Evolutionary conservation across 2,797 vertebrate genomes (phyloP).

Genomic region (Galagoides demidoff): DNA sequence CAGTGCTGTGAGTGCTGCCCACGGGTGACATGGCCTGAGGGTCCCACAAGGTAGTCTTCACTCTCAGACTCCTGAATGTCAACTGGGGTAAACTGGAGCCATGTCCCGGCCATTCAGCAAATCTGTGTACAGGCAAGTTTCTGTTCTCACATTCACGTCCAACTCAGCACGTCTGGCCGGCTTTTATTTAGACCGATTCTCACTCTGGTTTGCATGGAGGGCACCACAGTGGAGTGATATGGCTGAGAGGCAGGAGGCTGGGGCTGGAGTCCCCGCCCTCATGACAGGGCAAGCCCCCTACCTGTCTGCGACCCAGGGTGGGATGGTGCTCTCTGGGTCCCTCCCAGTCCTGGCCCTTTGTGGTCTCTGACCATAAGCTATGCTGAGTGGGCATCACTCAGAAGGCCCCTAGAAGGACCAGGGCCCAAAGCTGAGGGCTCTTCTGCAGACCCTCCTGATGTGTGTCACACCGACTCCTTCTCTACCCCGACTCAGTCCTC

Average conservation of each 20-base stretch:
- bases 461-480: background rate
- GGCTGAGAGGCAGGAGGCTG: background rate
- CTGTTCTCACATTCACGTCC: background rate
- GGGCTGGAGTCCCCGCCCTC: background rate
- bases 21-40: fast-evolving
- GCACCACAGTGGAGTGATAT: fast-evolving
- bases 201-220: background rate
- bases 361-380: background rate
- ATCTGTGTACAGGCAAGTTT: fast-evolving
- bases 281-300: fast-evolving
- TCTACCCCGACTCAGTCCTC: background rate
- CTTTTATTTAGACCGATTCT: background rate
- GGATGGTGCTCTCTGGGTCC: background rate
- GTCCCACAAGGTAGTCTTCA: fast-evolving
- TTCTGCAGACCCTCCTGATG: no score
- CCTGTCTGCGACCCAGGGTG: no score
- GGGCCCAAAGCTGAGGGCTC: background rate
- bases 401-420: background rate
- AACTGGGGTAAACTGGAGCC: background rate
- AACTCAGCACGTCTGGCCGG: background rate
- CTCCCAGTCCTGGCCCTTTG: no score
- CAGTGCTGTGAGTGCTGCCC: fast-evolving
- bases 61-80: fast-evolving
- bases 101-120: fast-evolving
- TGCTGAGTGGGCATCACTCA: background rate